Conservation (phyloP, 2,797 vertebrate genomes). For the Synanceia verrucosa region DNA sequence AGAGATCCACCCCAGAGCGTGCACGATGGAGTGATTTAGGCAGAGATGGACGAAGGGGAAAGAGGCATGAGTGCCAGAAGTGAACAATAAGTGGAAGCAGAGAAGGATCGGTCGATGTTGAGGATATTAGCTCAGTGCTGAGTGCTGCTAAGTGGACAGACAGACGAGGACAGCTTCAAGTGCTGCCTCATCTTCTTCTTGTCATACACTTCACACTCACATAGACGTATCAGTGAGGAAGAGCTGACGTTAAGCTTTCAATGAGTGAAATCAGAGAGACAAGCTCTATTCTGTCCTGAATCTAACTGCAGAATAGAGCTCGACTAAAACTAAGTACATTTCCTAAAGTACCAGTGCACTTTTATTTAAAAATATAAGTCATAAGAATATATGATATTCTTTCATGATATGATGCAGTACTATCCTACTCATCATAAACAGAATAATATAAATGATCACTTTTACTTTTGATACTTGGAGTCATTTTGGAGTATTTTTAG, state of each 20-base stretch:
- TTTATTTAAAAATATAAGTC: too few relatives aligned
- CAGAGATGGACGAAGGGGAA: background rate
- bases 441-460: too few relatives aligned
- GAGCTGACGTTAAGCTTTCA: too few relatives aligned
- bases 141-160: conserved; percentile 12
- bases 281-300: background rate
- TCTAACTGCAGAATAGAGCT: background rate
- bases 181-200: conserved; percentile 13
- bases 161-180: background rate
- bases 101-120: background rate
- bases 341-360: too few relatives aligned
- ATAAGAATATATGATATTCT: too few relatives aligned
- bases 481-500: too few relatives aligned
- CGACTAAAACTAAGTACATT: too few relatives aligned
- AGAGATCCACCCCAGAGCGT: background rate
- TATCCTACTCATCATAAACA: too few relatives aligned
- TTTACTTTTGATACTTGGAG: too few relatives aligned
- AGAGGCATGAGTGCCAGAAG: background rate
- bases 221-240: background rate
- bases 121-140: conserved; percentile 16
- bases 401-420: too few relatives aligned
- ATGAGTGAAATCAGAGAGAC: background rate
- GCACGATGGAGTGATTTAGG: background rate
- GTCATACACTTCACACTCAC: background rate
- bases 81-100: background rate